These are phyloP conservation scores for Nannospalax galili DNA, from an alignment of 2,113 vertebrate species.

Conservation along the genomic window DNA sequence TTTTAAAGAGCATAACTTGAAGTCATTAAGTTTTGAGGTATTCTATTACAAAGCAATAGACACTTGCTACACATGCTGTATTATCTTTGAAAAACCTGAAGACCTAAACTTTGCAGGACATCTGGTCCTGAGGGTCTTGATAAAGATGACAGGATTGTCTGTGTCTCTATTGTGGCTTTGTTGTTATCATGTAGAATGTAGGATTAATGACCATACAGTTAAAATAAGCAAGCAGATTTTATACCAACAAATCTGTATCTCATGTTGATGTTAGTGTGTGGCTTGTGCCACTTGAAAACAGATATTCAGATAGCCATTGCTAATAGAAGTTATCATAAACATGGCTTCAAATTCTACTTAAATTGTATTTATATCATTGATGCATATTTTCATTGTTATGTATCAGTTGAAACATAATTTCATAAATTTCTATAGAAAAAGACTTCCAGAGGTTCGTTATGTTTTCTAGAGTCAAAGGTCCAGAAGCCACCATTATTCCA, in stretches of 20 bases:
- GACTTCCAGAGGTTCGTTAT: background rate
- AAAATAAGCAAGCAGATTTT: conserved; percentile 1
- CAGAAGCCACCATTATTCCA: background rate
- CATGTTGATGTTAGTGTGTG: background rate
- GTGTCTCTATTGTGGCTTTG: background rate
- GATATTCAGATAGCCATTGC: background rate
- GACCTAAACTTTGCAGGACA: background rate
- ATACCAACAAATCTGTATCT: background rate
- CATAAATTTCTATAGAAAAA: background rate
- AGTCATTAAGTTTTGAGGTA: background rate
- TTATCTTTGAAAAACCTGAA: conserved; percentile 25
- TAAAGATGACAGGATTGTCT: background rate
- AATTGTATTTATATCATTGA: background rate
- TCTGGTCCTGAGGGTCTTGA: background rate
- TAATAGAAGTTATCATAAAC: conserved; percentile 25
- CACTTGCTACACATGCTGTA: background rate
- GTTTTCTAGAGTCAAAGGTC: conserved; percentile 14
- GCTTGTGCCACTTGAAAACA: background rate
- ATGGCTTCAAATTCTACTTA: conserved; percentile 10
- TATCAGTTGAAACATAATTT: background rate
- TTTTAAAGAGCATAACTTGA: background rate
- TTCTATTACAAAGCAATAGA: background rate
- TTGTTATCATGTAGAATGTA: background rate
- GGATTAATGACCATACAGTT: background rate
- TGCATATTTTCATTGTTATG: background rate